Evolutionary conservation across 2,888 invertebrate genomes (phyloP), one percentile per base, ranked within the genome.

Genomic region (Acleris holmiana): DNA sequence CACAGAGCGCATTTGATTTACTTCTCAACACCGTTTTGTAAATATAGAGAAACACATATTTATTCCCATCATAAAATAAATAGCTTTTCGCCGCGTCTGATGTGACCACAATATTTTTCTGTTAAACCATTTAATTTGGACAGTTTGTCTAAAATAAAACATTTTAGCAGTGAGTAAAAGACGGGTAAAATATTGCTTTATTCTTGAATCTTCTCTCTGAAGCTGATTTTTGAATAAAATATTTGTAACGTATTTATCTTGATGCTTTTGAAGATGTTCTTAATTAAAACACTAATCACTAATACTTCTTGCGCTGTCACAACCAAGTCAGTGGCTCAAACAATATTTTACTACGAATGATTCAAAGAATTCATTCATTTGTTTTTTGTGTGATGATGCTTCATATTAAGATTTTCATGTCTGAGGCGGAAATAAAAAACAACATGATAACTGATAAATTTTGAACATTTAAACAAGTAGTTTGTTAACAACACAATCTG

Each of bases 1-100:
- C 91, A 89, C 74, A 78, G 79, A 79, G 77, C 78, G 67, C 76
- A 75, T 86, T 85, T 91, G 91, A 91, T 91, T 89, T 91, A 89
- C 85, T 85, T 85, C 88, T 88, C 88, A 87, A 80, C 87, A 86
- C 81, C 80, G 80, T 76, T 72, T 78, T 76, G 77, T 75, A 71
- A 73, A 78, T 80, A 78, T 85, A 84, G 49, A 65, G 44, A 60
- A 60, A 57, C 35, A 60, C 59, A 18, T 60, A 65, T 60, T 65
- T 60, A 65, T 65, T 65, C 55, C 55, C 29, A 50, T 54, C 35
- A 60, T 65, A 65, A 65, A 65, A 65, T 65, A 21, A 65, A 65
- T 65, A 65, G 65, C 65, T 59, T 65, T 65, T 65, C 65, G 60
- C 55, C 65, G 65, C 65, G 59, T 55, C 59, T 65, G 65, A 65